Base-by-base conservation (phyloP, 2,113 vertebrate species). In the Cepphus grylle region DNA sequence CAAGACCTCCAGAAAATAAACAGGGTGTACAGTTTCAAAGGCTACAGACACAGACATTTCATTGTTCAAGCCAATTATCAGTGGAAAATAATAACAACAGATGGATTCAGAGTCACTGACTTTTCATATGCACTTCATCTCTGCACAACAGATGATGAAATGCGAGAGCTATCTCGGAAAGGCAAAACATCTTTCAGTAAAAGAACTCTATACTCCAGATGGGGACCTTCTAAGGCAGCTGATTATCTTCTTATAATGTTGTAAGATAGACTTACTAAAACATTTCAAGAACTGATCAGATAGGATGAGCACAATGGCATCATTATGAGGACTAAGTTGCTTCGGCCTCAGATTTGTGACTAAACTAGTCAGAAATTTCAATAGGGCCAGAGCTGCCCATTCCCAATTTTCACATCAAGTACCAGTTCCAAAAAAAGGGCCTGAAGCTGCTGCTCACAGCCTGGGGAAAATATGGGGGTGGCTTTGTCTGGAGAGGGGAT, bases 71-170 rank as follows among this genome's bases (percentile, higher is more conserved):
- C 99, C 99, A 99, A 99, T 99, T 99, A 99, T 99, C 99, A 99
- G 99, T 98, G 98, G 99, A 99, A 99, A 99, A 99, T 99, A 99
- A 99, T 99, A 99, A 99, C 99, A 99, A 99, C 99, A 99, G 99
- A 99, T 99, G 99, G 99, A 99, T 99, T 98, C 98, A 99, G 99
- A 99, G 98, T 98, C 98, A 99, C 98, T 99, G 98, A 99, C 98
- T 99, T 99, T 99, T 98, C 99, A 97, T 98, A 98, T 98, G 98
- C 98, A 97, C 98, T 99, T 98, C 98, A 98, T 98, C 97, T 98
- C 98, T 97, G 98, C 97, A 97, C 98, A 99, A 98, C 99, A 99
- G 98, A 99, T 99, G 99, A 99, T 99, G 99, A 99, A 99, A 99
- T 98, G 98, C 98, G 98, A 99, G 99, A 99, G 98, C 98, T 98